Base-by-base conservation (phyloP, 2,888 invertebrate genomes). In the Pseudolycoriella hygida region DNA sequence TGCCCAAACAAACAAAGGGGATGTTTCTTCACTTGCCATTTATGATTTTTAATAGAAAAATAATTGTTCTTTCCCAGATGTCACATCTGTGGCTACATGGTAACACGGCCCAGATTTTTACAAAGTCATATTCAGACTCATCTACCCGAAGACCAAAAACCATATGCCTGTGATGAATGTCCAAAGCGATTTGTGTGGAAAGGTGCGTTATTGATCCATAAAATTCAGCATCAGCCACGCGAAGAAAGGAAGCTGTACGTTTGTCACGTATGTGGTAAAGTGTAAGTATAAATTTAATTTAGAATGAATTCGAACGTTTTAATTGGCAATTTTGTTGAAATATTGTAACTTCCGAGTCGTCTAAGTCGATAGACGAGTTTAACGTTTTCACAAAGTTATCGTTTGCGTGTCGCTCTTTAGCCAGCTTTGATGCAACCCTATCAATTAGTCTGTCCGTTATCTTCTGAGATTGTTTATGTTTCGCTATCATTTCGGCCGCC, bases 41-140 rank as follows among this genome's bases (percentile, higher is more conserved):
- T n/a, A n/a, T 30, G 15, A 42, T 30, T 30, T 42, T 20, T 5
- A 14, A 42, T 42, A 25, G 15, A 10, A 25, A 25, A 4, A 8
- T 25, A n/a, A 11, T 37, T 37, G 6, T 37, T 37, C 4, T 37
- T 18, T 43, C 20, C 2, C 10, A 46, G 42, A 19, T 50, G 50
- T 17, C 25, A 48, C 12, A 18, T 44, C 11, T 50, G 50, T 31
- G 46, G 46, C 11, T 50, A 50, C 40, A 45, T 46, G 32, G 50
- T 50, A 8, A 47, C 50, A 11, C 42, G 50, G 2, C 50, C 50
- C 12, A 38, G 46, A 30, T 50, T 50, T 14, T 32, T 50, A 6
- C 37, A 45, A 15, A 42, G 43, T 32, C 50, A 50, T 44, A 45
- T 43, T 17, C 45, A 49, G 39, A 50, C 50, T 12, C 50, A 50